Evolutionary conservation across 2,888 invertebrate species (phyloP).

Genomic region (Tortricodes alternella): DNA sequence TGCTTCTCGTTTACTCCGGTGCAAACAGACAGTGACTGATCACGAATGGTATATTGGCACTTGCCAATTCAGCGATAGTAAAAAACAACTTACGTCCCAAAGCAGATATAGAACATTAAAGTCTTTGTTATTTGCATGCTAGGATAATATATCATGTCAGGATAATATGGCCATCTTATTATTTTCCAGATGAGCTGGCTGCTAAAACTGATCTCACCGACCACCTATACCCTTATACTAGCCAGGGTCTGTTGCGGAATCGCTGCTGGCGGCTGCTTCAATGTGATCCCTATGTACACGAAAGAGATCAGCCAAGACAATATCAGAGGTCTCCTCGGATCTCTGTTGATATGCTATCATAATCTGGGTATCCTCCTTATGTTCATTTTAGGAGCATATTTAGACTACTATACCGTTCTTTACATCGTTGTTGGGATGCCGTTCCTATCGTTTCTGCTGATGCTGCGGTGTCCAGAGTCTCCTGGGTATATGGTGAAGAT

Average conservation of each 20-base stretch:
- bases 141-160: no score
- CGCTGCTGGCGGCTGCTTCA: slow-evolving; percentile 59
- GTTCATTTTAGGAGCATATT: slow-evolving; percentile 58
- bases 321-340: slow-evolving; percentile 57
- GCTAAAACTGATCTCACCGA: slow-evolving; percentile 50
- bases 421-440: slow-evolving; percentile 47
- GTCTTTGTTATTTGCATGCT: no score
- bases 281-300: slow-evolving; percentile 57
- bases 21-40: no score
- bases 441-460: slow-evolving; percentile 41
- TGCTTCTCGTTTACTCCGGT: no score
- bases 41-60: no score
- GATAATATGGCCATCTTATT: no score
- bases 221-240: slow-evolving; percentile 46
- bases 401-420: slow-evolving; percentile 53
- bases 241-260: slow-evolving; percentile 55
- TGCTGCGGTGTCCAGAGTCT: slow-evolving; percentile 60
- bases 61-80: no score
- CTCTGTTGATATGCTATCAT: slow-evolving; percentile 50
- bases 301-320: slow-evolving; percentile 64
- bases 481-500: slow-evolving; percentile 59
- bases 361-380: slow-evolving; percentile 56
- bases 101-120: no score
- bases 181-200: slow-evolving; percentile 59
- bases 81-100: no score